Evolutionary conservation across 2,888 invertebrate genomes (phyloP), one percentile per base, ranked within the genome.

Genomic region (Campoplex nolae): DNA sequence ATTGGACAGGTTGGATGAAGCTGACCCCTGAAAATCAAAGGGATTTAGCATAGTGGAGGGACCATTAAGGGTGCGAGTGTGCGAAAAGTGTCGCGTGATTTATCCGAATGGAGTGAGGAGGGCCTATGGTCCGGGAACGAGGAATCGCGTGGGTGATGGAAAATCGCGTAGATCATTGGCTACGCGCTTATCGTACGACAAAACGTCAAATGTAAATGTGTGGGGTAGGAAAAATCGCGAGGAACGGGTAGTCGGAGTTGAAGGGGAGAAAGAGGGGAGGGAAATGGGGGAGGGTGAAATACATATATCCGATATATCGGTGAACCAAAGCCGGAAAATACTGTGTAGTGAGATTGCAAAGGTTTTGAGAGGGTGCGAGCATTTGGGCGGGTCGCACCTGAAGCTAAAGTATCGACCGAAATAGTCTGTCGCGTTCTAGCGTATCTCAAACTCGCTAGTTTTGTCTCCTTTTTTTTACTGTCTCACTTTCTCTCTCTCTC

Each of bases 361-460:
- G 35, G 68, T 80, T 80, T 32, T 77, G 35, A 68, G 77, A 87
- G 88, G 88, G 88, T 88, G 83, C 87, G 75, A 77, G 88, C 85
- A 87, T 89, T 89, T 87, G 68, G 87, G 89, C 84, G 89, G 84
- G 86, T 85, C 89, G 89, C 89, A 89, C 90, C 89, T 90, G 89
- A 89, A 89, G 85, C 88, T 80, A 85, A 89, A 88, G 89, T 90
- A 90, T 90, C 90, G 90, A 90, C 89, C 90, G 80, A 88, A 88
- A 90, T 89, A 83, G 84, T 38, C 35, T 73, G 84, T 87, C 75
- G 86, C 82, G 62, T 87, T 85, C 87, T 78, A 81, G 28, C 71
- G 16, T 45, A 62, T 62, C 76, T 71, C 84, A 62, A 76, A 73
- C 83, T 65, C 73, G 42, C 77, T 71, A 75, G 65, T 48, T 28